Percentiles rank a stretch among this genome's conserved stretches.
These are phyloP conservation scores for Neuroterus valhalla DNA, from an alignment of 1,140 invertebrate species.

Conservation along the genomic window DNA sequence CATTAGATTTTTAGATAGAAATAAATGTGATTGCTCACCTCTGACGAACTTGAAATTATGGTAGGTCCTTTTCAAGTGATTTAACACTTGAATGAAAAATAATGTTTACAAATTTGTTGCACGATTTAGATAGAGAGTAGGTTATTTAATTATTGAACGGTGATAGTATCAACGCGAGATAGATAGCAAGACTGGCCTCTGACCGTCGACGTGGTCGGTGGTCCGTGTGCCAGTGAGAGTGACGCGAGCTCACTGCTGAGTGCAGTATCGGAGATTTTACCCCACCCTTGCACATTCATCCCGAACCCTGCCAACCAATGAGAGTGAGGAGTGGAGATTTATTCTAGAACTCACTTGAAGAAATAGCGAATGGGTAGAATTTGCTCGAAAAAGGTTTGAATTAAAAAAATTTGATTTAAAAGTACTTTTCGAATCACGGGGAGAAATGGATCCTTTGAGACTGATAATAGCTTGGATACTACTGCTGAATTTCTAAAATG, in stretches of 20 bases:
- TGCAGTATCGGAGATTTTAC: slow-evolving; percentile 4
- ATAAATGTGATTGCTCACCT: not conserved
- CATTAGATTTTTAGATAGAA: not conserved
- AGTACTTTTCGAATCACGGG: too few relatives aligned
- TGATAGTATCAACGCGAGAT: slow-evolving; percentile 6
- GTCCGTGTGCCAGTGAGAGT: slow-evolving; percentile 3
- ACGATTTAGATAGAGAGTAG: not conserved
- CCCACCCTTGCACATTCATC: not conserved
- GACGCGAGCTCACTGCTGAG: not conserved
- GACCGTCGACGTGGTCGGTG: not conserved
- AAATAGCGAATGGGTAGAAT: too few relatives aligned
- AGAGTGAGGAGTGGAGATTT: not conserved
- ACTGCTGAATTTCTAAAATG: too few relatives aligned
- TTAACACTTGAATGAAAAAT: slow-evolving; percentile 1
- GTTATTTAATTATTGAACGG: slow-evolving; percentile 6
- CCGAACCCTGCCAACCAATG: not conserved
- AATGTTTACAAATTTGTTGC: not conserved
- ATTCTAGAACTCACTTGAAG: not conserved
- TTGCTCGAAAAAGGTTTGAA: too few relatives aligned
- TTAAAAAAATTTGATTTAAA: too few relatives aligned
- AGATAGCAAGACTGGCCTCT: slow-evolving; percentile 9
- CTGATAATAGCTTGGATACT: too few relatives aligned
- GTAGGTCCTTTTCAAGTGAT: not conserved
- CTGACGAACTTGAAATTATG: not conserved
- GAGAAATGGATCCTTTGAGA: too few relatives aligned